Conservation (phyloP, 2,797 vertebrate species). For the Peromyscus eremicus region DNA sequence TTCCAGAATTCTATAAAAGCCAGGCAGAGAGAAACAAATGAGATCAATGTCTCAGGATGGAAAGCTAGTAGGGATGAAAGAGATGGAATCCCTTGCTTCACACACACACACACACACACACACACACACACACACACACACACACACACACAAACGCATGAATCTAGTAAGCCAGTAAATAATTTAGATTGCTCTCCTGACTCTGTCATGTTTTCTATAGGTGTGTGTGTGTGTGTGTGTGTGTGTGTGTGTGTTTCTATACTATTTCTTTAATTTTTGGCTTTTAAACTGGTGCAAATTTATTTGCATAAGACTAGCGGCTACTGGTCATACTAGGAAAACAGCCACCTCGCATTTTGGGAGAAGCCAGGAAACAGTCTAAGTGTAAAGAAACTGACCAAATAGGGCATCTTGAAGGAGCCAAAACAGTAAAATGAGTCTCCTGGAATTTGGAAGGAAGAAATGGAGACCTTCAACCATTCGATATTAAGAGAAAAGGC, state of each 20-base stretch:
- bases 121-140: neutral
- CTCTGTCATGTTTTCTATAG: neutral
- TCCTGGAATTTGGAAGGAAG: neutral
- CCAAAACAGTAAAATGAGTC: neutral
- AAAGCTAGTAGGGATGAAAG: neutral
- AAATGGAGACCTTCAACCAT: neutral
- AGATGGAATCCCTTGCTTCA: neutral
- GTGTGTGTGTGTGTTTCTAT: too few species aligned
- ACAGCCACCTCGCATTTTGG: neutral
- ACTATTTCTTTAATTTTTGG: neutral
- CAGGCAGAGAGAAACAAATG: neutral
- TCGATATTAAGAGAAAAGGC: neutral
- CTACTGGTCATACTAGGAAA: neutral
- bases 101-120: neutral
- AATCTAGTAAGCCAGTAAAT: neutral
- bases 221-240: too few species aligned
- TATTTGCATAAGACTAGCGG: neutral
- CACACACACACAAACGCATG: too few species aligned
- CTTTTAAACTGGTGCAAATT: neutral
- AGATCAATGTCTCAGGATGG: neutral
- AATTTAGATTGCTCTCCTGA: neutral
- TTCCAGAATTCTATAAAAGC: conserved; percentile 18
- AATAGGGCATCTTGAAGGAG: neutral
- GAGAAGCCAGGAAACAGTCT: neutral
- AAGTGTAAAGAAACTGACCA: neutral